phyloP scores from a whole-genome alignment of 2,888 invertebrate species.

The Pheosia tremula region DNA sequence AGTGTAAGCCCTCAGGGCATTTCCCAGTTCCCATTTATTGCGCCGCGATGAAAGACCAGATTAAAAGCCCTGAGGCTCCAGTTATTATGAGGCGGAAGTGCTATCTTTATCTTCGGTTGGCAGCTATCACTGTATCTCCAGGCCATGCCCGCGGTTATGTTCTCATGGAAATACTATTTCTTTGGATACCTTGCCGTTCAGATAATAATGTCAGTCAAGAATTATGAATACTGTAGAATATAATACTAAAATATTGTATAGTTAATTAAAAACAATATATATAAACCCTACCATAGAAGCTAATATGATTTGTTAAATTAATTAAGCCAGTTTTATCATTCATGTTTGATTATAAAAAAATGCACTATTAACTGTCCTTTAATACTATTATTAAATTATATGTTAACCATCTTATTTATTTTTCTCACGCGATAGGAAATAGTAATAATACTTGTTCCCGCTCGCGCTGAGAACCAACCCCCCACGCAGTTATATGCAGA shows the following conservation, averaged over 20 bases:
- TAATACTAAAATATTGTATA: too few relatives aligned
- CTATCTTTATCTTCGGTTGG: constrained; percentile 33
- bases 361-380: too few relatives aligned
- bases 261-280: too few relatives aligned
- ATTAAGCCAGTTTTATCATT: too few relatives aligned
- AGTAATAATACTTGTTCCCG: constrained; percentile 3
- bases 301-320: too few relatives aligned
- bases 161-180: neutral
- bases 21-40: neutral
- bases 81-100: constrained; percentile 38
- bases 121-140: constrained; percentile 31
- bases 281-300: too few relatives aligned
- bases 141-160: constrained; percentile 4
- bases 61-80: constrained; percentile 20
- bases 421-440: neutral
- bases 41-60: constrained; percentile 24
- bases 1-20: neutral
- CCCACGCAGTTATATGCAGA: constrained; percentile 37
- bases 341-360: too few relatives aligned
- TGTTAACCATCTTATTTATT: neutral
- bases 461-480: constrained; percentile 22
- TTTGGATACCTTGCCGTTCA: neutral
- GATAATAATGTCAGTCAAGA: neutral
- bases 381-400: too few relatives aligned
- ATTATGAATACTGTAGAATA: neutral